These are phyloP conservation scores for Chionomys nivalis DNA, from an alignment of 2,113 vertebrate genomes.

Conservation along the genomic window DNA sequence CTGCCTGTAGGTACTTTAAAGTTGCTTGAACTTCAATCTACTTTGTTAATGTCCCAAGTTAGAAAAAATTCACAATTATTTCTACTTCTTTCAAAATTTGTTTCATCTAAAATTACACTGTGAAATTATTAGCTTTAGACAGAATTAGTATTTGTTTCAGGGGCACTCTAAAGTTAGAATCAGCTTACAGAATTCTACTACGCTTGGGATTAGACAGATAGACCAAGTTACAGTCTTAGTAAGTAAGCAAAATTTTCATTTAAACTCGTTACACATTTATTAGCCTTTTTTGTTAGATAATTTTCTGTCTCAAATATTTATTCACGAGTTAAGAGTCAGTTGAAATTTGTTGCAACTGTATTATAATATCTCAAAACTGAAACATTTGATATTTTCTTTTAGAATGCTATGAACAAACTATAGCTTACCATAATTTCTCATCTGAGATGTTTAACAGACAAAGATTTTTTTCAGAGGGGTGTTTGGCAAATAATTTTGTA, in stretches of 20 bases:
- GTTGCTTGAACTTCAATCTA: not conserved
- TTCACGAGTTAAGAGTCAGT: constrained; percentile 16
- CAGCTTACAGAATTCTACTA: constrained; percentile 48
- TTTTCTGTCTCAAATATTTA: constrained; percentile 40
- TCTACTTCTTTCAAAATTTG: not conserved
- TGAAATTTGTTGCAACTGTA: constrained; percentile 42
- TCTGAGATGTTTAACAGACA: constrained; percentile 29
- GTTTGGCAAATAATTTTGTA: not conserved
- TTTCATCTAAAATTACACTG: not conserved
- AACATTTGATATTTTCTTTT: constrained; percentile 63
- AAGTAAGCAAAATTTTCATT: constrained; percentile 61
- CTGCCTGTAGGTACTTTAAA: not conserved
- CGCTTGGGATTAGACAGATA: constrained; percentile 41
- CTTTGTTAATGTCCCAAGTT: not conserved
- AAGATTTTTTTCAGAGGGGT: not conserved
- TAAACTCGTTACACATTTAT: constrained; percentile 56
- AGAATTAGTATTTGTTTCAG: constrained; percentile 62
- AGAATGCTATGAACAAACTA: constrained; percentile 53
- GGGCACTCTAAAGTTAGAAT: constrained; percentile 54
- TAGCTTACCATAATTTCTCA: not conserved
- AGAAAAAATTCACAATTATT: not conserved
- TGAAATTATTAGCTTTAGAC: constrained; percentile 40
- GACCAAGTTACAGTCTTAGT: constrained; percentile 11
- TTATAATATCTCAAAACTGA: constrained; percentile 53
- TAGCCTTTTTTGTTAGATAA: constrained; percentile 45